Evolutionary conservation across 2,888 invertebrate genomes (phyloP).

Genomic region (Coelinius sp.): DNA sequence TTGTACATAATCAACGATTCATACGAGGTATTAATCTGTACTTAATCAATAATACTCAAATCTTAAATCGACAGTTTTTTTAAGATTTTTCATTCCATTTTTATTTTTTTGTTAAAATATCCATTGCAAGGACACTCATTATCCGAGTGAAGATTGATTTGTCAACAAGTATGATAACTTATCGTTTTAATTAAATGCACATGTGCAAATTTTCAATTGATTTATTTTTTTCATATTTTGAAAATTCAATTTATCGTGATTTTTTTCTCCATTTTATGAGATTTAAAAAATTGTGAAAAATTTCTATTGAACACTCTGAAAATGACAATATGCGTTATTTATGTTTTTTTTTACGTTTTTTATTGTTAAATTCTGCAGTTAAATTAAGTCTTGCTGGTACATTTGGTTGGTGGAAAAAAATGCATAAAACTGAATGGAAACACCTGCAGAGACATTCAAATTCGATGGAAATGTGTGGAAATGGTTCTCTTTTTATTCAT

Average conservation of each 20-base stretch:
- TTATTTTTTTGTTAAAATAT: slow-evolving; percentile 26
- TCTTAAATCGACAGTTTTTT: slow-evolving; percentile 35
- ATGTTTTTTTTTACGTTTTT: slow-evolving; percentile 12
- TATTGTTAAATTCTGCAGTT: slow-evolving; percentile 5
- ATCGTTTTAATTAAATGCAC: slow-evolving; percentile 31
- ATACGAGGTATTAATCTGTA: slow-evolving; percentile 53
- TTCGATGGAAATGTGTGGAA: not conserved
- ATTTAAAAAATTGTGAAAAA: slow-evolving; percentile 39
- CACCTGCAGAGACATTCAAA: not conserved
- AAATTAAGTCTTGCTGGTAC: not conserved
- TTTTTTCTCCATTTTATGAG: not conserved
- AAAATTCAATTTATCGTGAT: not conserved
- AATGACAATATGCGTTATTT: slow-evolving; percentile 15
- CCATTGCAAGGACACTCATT: not conserved
- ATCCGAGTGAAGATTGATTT: slow-evolving; percentile 35
- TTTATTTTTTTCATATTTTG: not conserved
- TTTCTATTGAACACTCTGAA: slow-evolving; percentile 23
- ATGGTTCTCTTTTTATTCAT: not conserved
- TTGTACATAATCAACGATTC: slow-evolving; percentile 62
- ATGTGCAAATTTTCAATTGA: not conserved
- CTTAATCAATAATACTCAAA: slow-evolving; percentile 41
- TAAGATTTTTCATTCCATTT: slow-evolving; percentile 25
- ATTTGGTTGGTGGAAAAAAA: not conserved
- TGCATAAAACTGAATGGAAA: not conserved
- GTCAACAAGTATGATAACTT: slow-evolving; percentile 30